These are phyloP conservation scores for Semotilus atromaculatus DNA, from an alignment of 2,797 vertebrate genomes.

Conservation along the genomic window DNA sequence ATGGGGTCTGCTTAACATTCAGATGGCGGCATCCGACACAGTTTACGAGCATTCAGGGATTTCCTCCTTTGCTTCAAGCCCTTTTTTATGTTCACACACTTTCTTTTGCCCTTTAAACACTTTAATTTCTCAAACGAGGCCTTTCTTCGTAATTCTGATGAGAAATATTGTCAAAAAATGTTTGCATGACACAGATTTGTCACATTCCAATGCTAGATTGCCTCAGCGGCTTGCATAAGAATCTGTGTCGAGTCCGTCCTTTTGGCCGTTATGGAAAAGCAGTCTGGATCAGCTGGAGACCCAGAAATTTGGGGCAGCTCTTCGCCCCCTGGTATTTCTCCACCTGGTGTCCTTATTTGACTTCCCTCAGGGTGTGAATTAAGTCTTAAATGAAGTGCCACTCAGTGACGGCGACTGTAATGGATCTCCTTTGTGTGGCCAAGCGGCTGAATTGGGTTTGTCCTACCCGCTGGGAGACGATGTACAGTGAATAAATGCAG, in stretches of 20 bases:
- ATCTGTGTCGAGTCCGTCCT: not conserved
- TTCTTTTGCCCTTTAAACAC: slow-evolving; percentile 28
- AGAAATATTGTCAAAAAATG: not conserved
- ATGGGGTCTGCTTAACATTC: slow-evolving; percentile 56
- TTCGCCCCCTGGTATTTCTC: slow-evolving; percentile 56
- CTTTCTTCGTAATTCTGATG: not conserved
- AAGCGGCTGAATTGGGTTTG: slow-evolving; percentile 36
- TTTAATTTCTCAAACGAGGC: not conserved
- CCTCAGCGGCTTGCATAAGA: not conserved
- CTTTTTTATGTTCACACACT: slow-evolving; percentile 32
- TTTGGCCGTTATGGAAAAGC: not conserved
- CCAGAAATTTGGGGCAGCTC: slow-evolving; percentile 1
- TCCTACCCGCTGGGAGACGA: slow-evolving; percentile 50
- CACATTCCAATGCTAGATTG: not conserved
- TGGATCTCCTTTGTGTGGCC: slow-evolving; percentile 73
- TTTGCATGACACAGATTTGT: slow-evolving; percentile 1
- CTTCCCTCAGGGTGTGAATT: slow-evolving; percentile 56
- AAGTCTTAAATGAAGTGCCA: slow-evolving; percentile 67
- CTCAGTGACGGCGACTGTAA: slow-evolving; percentile 70
- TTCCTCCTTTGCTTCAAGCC: slow-evolving; percentile 60
- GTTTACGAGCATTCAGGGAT: slow-evolving; percentile 65
- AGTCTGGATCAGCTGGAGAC: slow-evolving; percentile 35
- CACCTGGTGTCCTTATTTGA: slow-evolving; percentile 71
- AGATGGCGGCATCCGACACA: slow-evolving; percentile 62
- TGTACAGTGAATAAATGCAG: slow-evolving; percentile 53